These are phyloP conservation scores for Diachasma alloeum DNA, from an alignment of 1,140 invertebrate species.

Conservation along the genomic window DNA sequence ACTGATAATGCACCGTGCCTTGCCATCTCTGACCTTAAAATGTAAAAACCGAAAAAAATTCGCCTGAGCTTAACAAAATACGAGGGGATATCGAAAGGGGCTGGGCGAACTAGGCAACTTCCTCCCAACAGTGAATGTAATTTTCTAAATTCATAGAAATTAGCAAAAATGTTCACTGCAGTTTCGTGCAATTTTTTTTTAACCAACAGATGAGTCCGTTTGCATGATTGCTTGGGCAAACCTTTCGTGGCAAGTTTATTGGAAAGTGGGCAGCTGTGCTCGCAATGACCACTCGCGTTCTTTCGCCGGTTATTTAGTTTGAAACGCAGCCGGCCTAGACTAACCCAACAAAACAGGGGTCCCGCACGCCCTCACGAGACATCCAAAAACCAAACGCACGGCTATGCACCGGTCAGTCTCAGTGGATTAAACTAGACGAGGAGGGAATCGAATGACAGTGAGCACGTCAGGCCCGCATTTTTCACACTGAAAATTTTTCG, in stretches of 20 bases:
- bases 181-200: not conserved
- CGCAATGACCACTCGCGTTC: constrained; percentile 45
- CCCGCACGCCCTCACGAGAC: constrained; percentile 6
- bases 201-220: constrained; percentile 24
- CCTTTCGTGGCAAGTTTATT: constrained; percentile 26
- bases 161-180: not conserved
- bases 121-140: not conserved
- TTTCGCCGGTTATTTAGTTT: constrained; percentile 31
- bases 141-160: not conserved
- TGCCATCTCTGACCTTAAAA: constrained; percentile 50
- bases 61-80: not conserved
- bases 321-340: constrained; percentile 47
- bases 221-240: constrained; percentile 20
- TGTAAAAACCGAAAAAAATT: not conserved
- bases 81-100: not conserved
- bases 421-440: not conserved
- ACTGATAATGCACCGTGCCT: constrained; percentile 59
- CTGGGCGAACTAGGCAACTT: no score
- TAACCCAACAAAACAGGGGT: constrained; percentile 36
- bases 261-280: constrained; percentile 58
- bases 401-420: constrained; percentile 19
- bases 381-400: constrained; percentile 12
- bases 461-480: constrained; percentile 28
- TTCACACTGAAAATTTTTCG: not conserved
- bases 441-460: constrained; percentile 36